phyloP scores from a whole-genome alignment of 1,140 invertebrate genomes.

The Dinothrombium tinctorium region DNA sequence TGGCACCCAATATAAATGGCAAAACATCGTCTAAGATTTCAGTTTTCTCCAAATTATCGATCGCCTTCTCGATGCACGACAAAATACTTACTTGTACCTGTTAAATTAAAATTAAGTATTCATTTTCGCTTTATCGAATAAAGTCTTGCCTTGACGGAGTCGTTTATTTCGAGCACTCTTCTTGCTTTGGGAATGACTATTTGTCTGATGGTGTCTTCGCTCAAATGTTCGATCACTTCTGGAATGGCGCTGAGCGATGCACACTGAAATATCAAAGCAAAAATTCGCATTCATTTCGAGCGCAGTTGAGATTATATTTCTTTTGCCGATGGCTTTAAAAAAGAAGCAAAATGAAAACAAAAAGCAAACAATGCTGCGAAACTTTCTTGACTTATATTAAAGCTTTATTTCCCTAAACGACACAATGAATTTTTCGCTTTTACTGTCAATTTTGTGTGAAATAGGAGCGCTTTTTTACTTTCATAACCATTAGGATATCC shows the following conservation, averaged over 20 bases:
- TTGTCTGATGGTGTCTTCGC: slow-evolving; percentile 51
- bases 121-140: no score
- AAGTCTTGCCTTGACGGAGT: slow-evolving; percentile 24
- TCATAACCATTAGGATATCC: no score
- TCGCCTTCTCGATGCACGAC: slow-evolving; percentile 35
- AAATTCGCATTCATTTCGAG: not conserved
- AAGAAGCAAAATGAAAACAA: no score
- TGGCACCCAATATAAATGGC: slow-evolving; percentile 59
- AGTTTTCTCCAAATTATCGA: slow-evolving; percentile 58
- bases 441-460: no score
- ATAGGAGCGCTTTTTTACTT: no score
- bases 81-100: slow-evolving; percentile 21
- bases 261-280: slow-evolving; percentile 28
- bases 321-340: no score
- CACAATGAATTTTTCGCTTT: no score
- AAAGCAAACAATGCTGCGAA: no score
- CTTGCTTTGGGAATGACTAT: slow-evolving; percentile 70
- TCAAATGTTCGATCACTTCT: slow-evolving; percentile 57
- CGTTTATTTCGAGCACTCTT: slow-evolving; percentile 60
- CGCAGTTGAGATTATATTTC: no score
- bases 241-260: slow-evolving; percentile 69
- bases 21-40: slow-evolving; percentile 77
- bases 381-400: no score
- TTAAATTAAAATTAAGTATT: not conserved
- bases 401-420: no score